These are phyloP conservation scores for Tragelaphus buxtoni DNA, from an alignment of 2,113 vertebrate genomes.

Conservation along the genomic window DNA sequence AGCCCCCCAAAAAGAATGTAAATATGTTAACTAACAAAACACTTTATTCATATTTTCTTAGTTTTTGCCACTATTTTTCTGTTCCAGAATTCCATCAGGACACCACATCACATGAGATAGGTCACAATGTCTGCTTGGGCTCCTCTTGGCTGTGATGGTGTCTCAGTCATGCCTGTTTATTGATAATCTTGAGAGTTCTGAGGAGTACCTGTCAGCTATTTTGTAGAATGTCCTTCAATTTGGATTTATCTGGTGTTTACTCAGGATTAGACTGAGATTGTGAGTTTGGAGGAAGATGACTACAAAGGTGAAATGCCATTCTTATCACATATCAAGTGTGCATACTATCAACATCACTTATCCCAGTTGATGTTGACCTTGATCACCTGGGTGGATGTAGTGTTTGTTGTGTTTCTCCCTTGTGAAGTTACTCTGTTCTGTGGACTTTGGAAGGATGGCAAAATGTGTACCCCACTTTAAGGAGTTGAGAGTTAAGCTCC, in stretches of 20 bases:
- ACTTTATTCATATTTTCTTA: not conserved
- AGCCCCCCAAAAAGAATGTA: not conserved
- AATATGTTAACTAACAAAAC: not conserved
- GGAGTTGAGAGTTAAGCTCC: not conserved
- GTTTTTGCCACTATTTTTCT: not conserved
- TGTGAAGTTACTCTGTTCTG: not conserved
- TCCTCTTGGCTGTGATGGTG: not conserved
- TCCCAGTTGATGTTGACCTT: not conserved
- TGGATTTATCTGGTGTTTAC: not conserved
- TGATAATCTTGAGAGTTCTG: not conserved
- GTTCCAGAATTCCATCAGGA: not conserved
- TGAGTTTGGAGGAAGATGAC: not conserved
- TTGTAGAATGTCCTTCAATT: not conserved
- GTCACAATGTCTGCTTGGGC: not conserved
- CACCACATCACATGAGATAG: not conserved
- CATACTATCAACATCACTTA: not conserved
- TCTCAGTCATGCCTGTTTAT: not conserved
- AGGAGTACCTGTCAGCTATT: not conserved
- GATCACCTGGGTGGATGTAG: not conserved
- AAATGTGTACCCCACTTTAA: not conserved
- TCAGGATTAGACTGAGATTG: not conserved
- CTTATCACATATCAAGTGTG: not conserved
- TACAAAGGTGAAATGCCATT: not conserved
- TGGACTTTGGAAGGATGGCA: not conserved
- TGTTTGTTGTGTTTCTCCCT: too few species aligned